Percentiles rank a stretch among this genome's conserved stretches.
Evolutionary conservation across 1,140 invertebrate genomes (phyloP).

Genomic region (Drosophila pandora): DNA sequence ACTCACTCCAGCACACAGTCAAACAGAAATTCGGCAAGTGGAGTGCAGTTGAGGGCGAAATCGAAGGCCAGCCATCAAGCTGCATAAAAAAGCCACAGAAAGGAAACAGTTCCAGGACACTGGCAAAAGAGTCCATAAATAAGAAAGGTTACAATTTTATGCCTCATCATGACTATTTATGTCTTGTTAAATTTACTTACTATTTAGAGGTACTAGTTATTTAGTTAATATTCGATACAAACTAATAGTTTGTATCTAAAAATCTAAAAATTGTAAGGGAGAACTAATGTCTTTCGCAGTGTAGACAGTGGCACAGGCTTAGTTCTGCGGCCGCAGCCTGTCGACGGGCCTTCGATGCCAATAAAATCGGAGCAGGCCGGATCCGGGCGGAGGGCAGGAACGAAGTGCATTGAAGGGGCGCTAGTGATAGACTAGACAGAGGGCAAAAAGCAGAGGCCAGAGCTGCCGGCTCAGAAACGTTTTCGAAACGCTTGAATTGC

Average conservation of each 20-base stretch:
- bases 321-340: constrained; percentile 69
- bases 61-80: constrained; percentile 33
- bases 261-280: too few species aligned
- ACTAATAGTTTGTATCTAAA: too few species aligned
- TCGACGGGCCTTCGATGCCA: constrained; percentile 67
- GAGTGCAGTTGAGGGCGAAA: constrained; percentile 38
- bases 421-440: constrained; percentile 25
- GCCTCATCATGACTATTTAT: not conserved
- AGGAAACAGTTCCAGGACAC: constrained; percentile 23
- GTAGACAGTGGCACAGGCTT: constrained; percentile 46
- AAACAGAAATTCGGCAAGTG: constrained; percentile 60
- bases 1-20: constrained; percentile 47
- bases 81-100: constrained; percentile 25
- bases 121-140: constrained; percentile 12
- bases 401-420: constrained; percentile 24
- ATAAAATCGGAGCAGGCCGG: constrained; percentile 47
- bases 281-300: constrained; percentile 14
- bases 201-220: too few species aligned
- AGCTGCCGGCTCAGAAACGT: constrained; percentile 60
- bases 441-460: constrained; percentile 41
- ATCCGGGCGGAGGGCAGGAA: not conserved
- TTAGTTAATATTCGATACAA: too few species aligned
- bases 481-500: constrained; percentile 76
- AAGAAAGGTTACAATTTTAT: too few species aligned
- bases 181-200: too few species aligned